A percentile compares a stretch with the other conserved stretches of the same genome.
phyloP scores from a whole-genome alignment of 2,797 vertebrate genomes.

The Sylvia borin region DNA sequence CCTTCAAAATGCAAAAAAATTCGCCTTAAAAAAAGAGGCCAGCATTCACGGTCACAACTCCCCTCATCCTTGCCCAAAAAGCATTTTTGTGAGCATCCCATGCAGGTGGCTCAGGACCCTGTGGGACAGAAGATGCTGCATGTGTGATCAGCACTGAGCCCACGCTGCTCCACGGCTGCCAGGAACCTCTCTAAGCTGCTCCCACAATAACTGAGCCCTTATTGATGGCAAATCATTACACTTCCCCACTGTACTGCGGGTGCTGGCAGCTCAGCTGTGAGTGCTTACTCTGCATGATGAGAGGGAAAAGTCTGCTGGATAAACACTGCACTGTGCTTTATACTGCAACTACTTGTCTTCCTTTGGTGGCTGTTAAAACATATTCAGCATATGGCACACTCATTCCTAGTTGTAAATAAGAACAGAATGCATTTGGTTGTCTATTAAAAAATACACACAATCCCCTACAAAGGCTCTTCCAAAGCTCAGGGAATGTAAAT shows the following conservation, averaged over 20 bases:
- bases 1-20: background rate
- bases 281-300: background rate
- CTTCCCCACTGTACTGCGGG: background rate
- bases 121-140: background rate
- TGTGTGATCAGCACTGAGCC: background rate
- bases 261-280: background rate
- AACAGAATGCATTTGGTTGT: background rate
- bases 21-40: background rate
- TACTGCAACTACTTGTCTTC: background rate
- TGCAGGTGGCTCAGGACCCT: background rate
- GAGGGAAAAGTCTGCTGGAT: conserved; percentile 11
- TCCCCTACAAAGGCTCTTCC: background rate
- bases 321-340: background rate
- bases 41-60: background rate
- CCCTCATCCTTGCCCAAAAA: background rate
- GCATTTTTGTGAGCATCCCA: background rate
- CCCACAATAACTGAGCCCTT: conserved; percentile 10
- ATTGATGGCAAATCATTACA: conserved; percentile 42
- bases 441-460: conserved; percentile 5
- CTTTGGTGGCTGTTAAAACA: conserved; percentile 28
- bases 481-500: background rate
- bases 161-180: background rate
- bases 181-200: background rate
- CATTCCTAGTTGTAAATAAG: conserved; percentile 44
- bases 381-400: conserved; percentile 9